Evolutionary conservation across 2,797 vertebrate genomes (phyloP).

Genomic region (Limnodromus scolopaceus): DNA sequence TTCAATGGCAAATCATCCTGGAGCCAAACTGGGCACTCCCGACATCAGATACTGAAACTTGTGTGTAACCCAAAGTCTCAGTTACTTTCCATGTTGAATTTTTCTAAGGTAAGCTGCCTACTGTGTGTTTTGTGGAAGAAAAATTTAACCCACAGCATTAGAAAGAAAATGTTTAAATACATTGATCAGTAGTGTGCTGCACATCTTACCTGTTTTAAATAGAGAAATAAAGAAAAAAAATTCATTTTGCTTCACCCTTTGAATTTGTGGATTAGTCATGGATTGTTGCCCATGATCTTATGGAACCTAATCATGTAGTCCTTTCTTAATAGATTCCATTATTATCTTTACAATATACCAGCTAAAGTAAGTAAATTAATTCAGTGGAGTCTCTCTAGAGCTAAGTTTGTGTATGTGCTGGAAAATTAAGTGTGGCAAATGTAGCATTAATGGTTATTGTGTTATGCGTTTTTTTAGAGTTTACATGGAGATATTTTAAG

Average conservation of each 20-base stretch:
- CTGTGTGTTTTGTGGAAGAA: background rate
- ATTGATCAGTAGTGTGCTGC: background rate
- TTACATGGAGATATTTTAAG: background rate
- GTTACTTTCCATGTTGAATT: background rate
- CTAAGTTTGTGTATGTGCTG: background rate
- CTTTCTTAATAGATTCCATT: constrained; percentile 35
- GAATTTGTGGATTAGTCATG: constrained; percentile 42
- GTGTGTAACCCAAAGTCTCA: background rate
- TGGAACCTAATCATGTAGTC: constrained; percentile 6
- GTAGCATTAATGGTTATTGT: background rate
- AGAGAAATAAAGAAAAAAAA: background rate
- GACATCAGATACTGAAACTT: background rate
- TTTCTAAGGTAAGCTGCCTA: background rate
- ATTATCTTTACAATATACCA: constrained; percentile 32
- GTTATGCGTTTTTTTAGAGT: background rate
- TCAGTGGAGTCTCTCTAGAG: background rate
- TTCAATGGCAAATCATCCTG: background rate
- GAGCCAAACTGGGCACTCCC: background rate
- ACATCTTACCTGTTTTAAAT: background rate
- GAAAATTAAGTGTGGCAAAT: constrained; percentile 17
- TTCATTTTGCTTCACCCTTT: background rate
- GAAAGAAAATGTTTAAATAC: constrained; percentile 13
- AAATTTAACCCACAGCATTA: background rate
- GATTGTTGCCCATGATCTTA: constrained; percentile 40
- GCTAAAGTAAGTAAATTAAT: constrained; percentile 45